Percentiles rank a stretch among this genome's conserved stretches.
Conservation (phyloP, 2,113 vertebrate genomes). For the Tichodroma muraria region DNA sequence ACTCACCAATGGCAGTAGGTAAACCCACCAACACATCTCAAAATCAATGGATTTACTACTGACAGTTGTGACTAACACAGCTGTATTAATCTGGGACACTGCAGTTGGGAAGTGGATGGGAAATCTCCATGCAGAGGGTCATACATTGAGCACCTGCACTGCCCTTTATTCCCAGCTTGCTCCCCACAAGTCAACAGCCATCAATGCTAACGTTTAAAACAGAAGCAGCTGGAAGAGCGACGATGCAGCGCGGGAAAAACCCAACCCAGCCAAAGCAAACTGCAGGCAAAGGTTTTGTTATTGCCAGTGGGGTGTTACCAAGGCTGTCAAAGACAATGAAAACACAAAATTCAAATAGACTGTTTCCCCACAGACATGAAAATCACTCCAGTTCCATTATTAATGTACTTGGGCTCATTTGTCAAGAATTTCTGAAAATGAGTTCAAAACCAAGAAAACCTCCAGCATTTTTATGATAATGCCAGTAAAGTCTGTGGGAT, state of each 20-base stretch:
- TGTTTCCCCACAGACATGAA: background rate
- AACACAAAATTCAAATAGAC: background rate
- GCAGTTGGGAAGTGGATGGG: background rate
- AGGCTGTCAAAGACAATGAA: background rate
- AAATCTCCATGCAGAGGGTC: background rate
- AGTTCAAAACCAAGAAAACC: conserved; percentile 17
- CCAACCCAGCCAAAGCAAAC: background rate
- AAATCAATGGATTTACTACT: background rate
- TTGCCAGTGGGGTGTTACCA: background rate
- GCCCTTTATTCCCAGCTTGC: background rate
- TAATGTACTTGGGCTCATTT: conserved; percentile 28
- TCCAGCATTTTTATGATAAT: conserved; percentile 43
- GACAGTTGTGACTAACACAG: no score
- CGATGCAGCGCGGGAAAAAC: background rate
- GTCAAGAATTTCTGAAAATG: background rate
- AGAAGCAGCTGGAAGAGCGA: background rate
- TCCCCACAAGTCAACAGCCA: background rate
- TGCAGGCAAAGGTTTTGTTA: background rate
- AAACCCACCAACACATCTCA: background rate
- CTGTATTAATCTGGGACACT: background rate
- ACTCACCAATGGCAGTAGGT: background rate
- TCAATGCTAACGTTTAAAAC: background rate
- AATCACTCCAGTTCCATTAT: background rate
- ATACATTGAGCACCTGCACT: background rate
- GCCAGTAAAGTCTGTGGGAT: background rate